phyloP scores from a whole-genome alignment of 1,140 invertebrate genomes.

The Zophobas morio region DNA sequence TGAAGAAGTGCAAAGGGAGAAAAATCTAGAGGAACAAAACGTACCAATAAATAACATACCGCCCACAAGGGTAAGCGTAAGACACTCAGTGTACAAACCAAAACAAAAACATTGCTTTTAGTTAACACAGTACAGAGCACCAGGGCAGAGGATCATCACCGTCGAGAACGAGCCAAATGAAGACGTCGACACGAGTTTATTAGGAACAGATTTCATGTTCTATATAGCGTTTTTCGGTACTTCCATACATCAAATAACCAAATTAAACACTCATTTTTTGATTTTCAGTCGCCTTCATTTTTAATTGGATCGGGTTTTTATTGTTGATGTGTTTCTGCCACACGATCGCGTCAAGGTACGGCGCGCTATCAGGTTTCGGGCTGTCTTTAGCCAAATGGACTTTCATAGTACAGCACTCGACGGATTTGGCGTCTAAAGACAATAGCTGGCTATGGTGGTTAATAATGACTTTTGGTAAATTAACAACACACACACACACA shows the following conservation, averaged over 20 bases:
- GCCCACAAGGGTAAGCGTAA: slow-evolving; percentile 65
- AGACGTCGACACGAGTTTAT: slow-evolving; percentile 81
- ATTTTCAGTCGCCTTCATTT: slow-evolving; percentile 85
- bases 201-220: slow-evolving; percentile 92
- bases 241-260: slow-evolving; percentile 39
- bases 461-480: slow-evolving; percentile 88
- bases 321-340: slow-evolving; percentile 94
- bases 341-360: slow-evolving; percentile 93
- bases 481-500: not conserved
- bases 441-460: slow-evolving; percentile 94
- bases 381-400: slow-evolving; percentile 95
- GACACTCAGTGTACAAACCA: slow-evolving; percentile 1
- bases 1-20: slow-evolving; percentile 91
- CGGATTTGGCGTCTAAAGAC: slow-evolving; percentile 86
- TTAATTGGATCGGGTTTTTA: slow-evolving; percentile 96
- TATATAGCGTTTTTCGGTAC: slow-evolving; percentile 88
- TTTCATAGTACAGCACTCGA: slow-evolving; percentile 92
- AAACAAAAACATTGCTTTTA: slow-evolving; percentile 55
- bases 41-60: slow-evolving; percentile 61
- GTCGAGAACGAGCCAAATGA: slow-evolving; percentile 81
- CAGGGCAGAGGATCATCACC: slow-evolving; percentile 78
- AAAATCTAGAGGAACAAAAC: slow-evolving; percentile 78
- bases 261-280: slow-evolving; percentile 2
- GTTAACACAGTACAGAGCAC: slow-evolving; percentile 69
- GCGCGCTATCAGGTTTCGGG: slow-evolving; percentile 92